These are phyloP conservation scores for Brachypodius melanocephalos DNA, from an alignment of 2,113 vertebrate genomes.

Conservation along the genomic window DNA sequence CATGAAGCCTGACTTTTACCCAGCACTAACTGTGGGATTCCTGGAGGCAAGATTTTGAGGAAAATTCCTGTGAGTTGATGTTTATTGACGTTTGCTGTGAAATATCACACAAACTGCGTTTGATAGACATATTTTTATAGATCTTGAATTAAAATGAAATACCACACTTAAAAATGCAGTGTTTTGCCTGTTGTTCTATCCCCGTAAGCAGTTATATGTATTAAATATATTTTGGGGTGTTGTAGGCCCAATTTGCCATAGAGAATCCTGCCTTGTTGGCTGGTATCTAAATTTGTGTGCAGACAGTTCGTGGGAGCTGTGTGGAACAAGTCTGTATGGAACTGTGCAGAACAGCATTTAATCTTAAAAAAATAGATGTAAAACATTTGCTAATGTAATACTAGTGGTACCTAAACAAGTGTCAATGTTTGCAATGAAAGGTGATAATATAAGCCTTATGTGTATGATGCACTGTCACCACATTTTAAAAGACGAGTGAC, in stretches of 20 bases:
- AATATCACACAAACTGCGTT: not conserved
- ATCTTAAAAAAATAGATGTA: not conserved
- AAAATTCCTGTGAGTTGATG: not conserved
- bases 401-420: not conserved
- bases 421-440: not conserved
- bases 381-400: not conserved
- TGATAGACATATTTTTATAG: not conserved
- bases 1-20: not conserved
- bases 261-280: not conserved
- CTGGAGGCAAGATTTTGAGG: not conserved
- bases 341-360: not conserved
- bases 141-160: not conserved
- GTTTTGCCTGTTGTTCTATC: not conserved
- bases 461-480: not conserved
- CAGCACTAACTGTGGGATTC: not conserved
- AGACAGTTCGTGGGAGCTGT: not conserved
- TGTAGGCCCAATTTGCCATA: not conserved
- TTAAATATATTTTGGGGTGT: not conserved
- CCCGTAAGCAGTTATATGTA: not conserved
- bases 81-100: conserved; percentile 7
- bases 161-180: not conserved
- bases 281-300: not conserved
- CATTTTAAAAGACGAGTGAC: not conserved
- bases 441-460: not conserved
- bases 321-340: not conserved